phyloP scores from a whole-genome alignment of 2,113 vertebrate species.

The Periophthalmodon schlosseri region DNA sequence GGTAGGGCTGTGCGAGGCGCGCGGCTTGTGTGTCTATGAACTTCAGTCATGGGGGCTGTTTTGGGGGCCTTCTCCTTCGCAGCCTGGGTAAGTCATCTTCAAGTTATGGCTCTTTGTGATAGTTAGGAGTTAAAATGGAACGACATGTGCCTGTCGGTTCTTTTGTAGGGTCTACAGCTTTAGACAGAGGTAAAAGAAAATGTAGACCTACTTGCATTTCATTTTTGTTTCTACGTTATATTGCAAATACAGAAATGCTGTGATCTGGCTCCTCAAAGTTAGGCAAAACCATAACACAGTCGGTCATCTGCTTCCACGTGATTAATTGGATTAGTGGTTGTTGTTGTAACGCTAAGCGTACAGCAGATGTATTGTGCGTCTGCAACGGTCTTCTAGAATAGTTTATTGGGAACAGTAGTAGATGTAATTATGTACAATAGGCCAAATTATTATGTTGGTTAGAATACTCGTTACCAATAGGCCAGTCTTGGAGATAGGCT shows the following conservation, averaged over 20 bases:
- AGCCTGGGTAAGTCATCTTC: constrained; percentile 54
- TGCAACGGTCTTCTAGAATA: neutral
- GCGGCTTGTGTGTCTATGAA: neutral
- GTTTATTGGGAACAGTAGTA: neutral
- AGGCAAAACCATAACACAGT: constrained; percentile 29
- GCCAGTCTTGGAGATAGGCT: neutral
- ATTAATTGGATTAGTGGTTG: constrained; percentile 53
- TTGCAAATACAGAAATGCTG: neutral
- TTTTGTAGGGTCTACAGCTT: neutral
- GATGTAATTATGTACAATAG: neutral
- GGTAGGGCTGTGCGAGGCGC: neutral
- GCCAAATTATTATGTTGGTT: neutral
- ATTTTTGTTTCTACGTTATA: neutral
- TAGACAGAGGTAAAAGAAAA: neutral
- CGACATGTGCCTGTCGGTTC: neutral
- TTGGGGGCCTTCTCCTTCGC: constrained; percentile 58
- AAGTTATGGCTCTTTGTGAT: neutral
- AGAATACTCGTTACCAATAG: too few species aligned
- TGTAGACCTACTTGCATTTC: neutral
- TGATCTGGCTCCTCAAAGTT: neutral
- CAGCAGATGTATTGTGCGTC: neutral
- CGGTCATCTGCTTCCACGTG: constrained; percentile 45
- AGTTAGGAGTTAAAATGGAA: neutral
- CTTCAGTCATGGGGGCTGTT: constrained; percentile 61
- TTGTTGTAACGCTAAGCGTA: neutral